Evolutionary conservation across 2,797 vertebrate species (phyloP).

Genomic region (Megaceryle alcyon): DNA sequence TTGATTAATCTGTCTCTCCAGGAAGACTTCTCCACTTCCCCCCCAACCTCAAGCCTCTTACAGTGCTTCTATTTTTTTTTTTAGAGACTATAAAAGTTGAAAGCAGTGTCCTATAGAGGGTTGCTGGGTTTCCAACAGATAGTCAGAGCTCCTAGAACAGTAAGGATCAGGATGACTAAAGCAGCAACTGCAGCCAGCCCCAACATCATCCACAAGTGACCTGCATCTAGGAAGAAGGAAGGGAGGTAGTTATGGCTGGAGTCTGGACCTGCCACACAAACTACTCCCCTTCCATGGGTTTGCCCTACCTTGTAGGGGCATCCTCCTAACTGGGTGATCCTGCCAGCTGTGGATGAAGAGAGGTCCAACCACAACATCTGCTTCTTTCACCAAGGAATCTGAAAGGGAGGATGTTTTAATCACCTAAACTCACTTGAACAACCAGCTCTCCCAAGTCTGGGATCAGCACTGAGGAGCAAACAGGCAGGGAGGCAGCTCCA

Average conservation of each 20-base stretch:
- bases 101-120: not conserved
- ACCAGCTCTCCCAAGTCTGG: not conserved
- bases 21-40: not conserved
- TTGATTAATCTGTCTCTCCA: not conserved
- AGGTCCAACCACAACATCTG: conserved; percentile 28
- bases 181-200: not conserved
- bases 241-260: not conserved
- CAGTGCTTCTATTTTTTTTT: not conserved
- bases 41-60: no score
- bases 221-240: not conserved
- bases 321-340: not conserved
- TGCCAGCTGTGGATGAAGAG: not conserved
- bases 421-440: not conserved
- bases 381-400: not conserved
- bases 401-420: not conserved
- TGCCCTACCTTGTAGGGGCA: not conserved
- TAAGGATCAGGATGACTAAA: not conserved
- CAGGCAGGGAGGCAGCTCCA: not conserved
- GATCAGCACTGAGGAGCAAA: not conserved
- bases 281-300: no score
- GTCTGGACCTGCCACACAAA: not conserved
- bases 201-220: not conserved
- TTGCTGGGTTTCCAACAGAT: not conserved
- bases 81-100: not conserved
- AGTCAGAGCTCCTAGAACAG: not conserved